phyloP scores from a whole-genome alignment of 1,140 invertebrate genomes.

The Melanaphis sacchari region DNA sequence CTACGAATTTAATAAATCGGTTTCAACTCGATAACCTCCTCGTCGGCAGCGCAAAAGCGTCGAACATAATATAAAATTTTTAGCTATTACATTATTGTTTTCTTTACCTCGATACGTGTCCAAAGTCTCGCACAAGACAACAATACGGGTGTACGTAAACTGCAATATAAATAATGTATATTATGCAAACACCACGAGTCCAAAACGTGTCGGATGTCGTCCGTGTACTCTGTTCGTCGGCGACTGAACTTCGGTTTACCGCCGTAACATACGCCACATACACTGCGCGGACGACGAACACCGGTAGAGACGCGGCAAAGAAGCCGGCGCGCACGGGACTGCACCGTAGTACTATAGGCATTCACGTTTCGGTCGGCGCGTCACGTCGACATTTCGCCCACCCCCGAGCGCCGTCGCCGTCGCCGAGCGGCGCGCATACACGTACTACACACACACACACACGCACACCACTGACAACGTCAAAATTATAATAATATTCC shows the following conservation, averaged over 20 bases:
- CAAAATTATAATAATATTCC: background rate
- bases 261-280: background rate
- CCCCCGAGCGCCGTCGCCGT: slow-evolving; percentile 37
- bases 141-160: background rate
- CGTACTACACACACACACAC: background rate
- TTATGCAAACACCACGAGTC: no score
- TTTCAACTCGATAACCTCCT: background rate
- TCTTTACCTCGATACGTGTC: background rate
- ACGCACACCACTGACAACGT: background rate
- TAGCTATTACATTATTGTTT: no score
- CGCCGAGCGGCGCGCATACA: background rate
- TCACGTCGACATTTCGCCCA: slow-evolving; percentile 52
- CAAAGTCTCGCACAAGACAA: background rate
- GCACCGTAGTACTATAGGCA: slow-evolving; percentile 22
- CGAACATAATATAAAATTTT: background rate
- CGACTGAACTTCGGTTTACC: background rate
- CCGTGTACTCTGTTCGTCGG: no score
- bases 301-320: slow-evolving; percentile 22
- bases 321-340: slow-evolving; percentile 35
- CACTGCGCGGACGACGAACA: background rate
- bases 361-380: slow-evolving; percentile 42
- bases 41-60: background rate
- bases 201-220: background rate
- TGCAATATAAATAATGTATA: background rate
- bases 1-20: background rate